These are phyloP conservation scores for Rhinoptilus africanus DNA, from an alignment of 2,113 vertebrate species.

Conservation along the genomic window DNA sequence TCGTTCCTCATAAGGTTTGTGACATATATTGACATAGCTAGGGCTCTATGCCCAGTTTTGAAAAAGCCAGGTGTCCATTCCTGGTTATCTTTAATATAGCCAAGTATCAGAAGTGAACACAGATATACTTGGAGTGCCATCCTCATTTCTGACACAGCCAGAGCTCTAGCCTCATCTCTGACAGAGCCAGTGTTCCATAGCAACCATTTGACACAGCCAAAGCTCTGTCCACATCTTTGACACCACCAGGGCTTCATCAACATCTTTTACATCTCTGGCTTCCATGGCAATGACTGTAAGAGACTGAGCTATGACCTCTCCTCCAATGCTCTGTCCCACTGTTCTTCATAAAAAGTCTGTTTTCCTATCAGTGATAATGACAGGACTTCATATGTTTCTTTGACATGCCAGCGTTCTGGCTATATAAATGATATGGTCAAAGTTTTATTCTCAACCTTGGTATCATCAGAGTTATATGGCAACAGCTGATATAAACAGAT, in stretches of 20 bases:
- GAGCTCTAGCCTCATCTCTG: neutral
- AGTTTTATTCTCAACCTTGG: neutral
- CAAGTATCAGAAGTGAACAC: neutral
- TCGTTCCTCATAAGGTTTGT: no score
- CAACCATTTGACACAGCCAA: neutral
- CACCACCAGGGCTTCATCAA: neutral
- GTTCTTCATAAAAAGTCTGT: neutral
- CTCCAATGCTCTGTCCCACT: rapidly evolving
- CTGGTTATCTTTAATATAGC: neutral
- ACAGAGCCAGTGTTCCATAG: neutral
- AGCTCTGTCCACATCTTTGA: neutral
- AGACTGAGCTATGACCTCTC: neutral
- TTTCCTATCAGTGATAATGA: neutral
- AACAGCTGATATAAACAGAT: neutral
- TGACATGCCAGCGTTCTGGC: neutral
- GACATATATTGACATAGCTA: neutral
- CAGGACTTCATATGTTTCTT: neutral
- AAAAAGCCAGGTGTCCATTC: neutral
- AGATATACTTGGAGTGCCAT: neutral
- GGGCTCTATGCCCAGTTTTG: neutral
- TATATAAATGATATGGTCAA: neutral
- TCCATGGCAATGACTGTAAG: neutral
- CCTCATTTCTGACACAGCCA: neutral
- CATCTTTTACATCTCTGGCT: neutral
- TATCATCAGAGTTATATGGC: neutral